These are phyloP conservation scores for Adineta ricciae DNA, from an alignment of 2,888 invertebrate genomes.

Conservation along the genomic window DNA sequence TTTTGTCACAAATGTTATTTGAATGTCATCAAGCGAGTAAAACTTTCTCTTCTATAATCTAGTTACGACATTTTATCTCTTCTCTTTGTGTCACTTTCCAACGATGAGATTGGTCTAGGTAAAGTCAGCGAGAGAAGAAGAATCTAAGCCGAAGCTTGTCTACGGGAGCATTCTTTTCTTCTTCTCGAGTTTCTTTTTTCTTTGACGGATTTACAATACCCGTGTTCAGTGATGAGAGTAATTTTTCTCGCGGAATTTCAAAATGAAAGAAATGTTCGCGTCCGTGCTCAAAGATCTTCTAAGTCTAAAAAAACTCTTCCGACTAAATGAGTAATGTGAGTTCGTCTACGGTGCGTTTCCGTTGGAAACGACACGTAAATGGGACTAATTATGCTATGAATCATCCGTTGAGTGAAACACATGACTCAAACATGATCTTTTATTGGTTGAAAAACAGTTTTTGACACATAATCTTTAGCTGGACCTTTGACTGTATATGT, in stretches of 20 bases:
- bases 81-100: background rate
- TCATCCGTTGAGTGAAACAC: too few species aligned
- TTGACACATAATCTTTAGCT: constrained; percentile 20
- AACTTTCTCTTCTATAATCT: background rate
- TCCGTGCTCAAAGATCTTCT: too few species aligned
- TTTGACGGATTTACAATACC: background rate
- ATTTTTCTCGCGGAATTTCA: background rate
- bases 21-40: background rate
- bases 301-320: too few species aligned
- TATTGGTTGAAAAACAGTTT: background rate
- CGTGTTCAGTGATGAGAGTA: background rate
- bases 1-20: background rate
- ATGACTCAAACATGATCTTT: too few species aligned
- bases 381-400: too few species aligned
- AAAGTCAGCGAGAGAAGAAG: background rate
- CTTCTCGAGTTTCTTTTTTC: background rate
- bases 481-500: constrained; percentile 18
- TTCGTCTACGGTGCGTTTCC: too few species aligned
- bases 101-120: background rate
- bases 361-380: too few species aligned
- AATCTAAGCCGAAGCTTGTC: background rate
- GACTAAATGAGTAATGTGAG: too few species aligned
- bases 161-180: background rate
- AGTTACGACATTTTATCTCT: background rate
- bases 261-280: too few species aligned